Conservation (phyloP, 2,113 vertebrate genomes). For the Ploceus nigricollis region DNA sequence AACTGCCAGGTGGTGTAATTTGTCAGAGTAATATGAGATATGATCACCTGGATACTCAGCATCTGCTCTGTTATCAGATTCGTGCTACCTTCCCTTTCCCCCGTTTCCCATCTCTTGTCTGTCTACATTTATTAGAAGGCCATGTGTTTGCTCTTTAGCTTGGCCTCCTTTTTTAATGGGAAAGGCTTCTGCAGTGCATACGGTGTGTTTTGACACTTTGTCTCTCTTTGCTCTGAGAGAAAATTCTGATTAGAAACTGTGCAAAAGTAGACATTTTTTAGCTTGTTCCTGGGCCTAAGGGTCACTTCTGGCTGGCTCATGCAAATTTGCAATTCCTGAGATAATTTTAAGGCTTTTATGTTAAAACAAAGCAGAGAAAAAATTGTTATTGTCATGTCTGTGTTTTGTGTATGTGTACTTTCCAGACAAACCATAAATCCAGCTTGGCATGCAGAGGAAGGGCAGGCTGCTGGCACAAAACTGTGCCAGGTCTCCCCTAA, state of each 20-base stretch:
- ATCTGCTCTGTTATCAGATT: neutral
- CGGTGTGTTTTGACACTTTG: neutral
- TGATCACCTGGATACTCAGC: neutral
- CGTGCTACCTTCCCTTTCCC: neutral
- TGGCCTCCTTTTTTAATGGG: neutral
- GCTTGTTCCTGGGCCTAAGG: neutral
- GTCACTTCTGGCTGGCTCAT: neutral
- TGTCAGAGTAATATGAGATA: neutral
- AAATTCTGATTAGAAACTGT: neutral
- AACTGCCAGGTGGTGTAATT: neutral
- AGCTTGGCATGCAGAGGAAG: neutral
- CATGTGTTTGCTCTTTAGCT: neutral
- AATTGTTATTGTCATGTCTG: neutral
- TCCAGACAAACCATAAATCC: neutral
- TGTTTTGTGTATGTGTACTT: neutral
- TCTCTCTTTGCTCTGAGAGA: neutral
- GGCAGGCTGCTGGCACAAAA: neutral
- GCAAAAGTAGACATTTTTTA: neutral
- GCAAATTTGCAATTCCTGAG: neutral
- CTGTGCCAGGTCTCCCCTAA: neutral
- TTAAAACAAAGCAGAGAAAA: neutral
- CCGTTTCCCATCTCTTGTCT: neutral
- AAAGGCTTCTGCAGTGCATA: neutral
- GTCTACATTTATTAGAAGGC: neutral
- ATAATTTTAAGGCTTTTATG: neutral